Evolutionary conservation across 1,140 invertebrate genomes (phyloP).

Genomic region (Onthophagus taurus): DNA sequence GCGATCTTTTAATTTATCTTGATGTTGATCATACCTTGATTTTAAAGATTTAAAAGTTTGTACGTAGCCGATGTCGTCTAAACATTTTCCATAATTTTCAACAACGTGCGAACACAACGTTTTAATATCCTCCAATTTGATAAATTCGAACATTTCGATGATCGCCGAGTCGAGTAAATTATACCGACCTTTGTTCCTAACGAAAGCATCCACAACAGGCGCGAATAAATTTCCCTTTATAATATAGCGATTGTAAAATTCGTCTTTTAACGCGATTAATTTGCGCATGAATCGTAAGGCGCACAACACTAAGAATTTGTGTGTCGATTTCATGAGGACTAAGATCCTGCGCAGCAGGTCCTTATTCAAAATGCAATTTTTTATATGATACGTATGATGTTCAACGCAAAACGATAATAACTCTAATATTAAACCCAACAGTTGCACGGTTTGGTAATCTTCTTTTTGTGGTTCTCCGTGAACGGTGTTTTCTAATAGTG

Average conservation of each 20-base stretch:
- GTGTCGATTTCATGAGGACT: slow-evolving; percentile 93
- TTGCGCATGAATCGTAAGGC: slow-evolving; percentile 94
- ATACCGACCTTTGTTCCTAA: slow-evolving; percentile 90
- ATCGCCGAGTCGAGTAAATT: slow-evolving; percentile 98
- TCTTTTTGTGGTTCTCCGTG: slow-evolving; percentile 81
- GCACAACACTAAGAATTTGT: slow-evolving; percentile 95
- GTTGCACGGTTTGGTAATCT: slow-evolving; percentile 92
- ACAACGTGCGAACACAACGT: slow-evolving; percentile 89
- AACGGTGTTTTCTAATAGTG: slow-evolving; percentile 80
- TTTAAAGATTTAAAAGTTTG: slow-evolving; percentile 93
- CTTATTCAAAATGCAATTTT: slow-evolving; percentile 95
- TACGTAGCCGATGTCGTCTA: slow-evolving; percentile 93
- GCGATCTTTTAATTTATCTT: slow-evolving; percentile 79
- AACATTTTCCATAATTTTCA: slow-evolving; percentile 87
- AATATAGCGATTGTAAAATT: slow-evolving; percentile 95
- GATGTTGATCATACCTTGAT: slow-evolving; percentile 86
- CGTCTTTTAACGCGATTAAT: slow-evolving; percentile 95
- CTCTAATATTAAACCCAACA: slow-evolving; percentile 89
- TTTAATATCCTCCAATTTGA: slow-evolving; percentile 93
- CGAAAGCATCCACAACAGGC: slow-evolving; percentile 93
- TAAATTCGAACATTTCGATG: slow-evolving; percentile 98
- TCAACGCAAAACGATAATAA: slow-evolving; percentile 99
- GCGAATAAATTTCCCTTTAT: slow-evolving; percentile 92
- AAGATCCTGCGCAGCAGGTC: slow-evolving; percentile 90
- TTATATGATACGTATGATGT: slow-evolving; percentile 98